Conservation (phyloP, 2,113 vertebrate species). For the Leptobrachium ailaonicum region DNA sequence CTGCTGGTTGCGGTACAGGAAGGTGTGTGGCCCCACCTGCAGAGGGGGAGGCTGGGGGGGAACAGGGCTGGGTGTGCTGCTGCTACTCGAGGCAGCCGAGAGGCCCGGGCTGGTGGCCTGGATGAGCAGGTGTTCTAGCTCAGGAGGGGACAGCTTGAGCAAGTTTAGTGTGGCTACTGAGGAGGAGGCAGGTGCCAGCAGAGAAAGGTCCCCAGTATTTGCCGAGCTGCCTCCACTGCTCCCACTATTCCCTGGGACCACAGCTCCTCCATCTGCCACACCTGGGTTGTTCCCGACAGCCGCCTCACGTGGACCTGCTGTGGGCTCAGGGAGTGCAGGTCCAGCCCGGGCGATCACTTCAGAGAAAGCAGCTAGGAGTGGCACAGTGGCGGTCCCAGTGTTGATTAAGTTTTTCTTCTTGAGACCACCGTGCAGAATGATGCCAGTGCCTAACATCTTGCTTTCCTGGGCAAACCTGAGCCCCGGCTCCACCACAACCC, state of each 20-base stretch:
- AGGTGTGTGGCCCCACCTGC: slow-evolving; percentile 47
- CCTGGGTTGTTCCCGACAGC: slow-evolving; percentile 25
- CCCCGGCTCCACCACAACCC: not conserved
- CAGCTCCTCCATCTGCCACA: slow-evolving; percentile 9
- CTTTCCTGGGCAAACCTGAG: slow-evolving; percentile 24
- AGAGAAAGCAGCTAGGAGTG: slow-evolving; percentile 25
- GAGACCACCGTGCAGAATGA: slow-evolving; percentile 29
- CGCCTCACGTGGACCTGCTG: slow-evolving; percentile 1
- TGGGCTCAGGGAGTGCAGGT: not conserved
- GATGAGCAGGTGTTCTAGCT: slow-evolving; percentile 39
- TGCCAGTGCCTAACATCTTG: slow-evolving; percentile 27
- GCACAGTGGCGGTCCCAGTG: not conserved
- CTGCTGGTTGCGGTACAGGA: slow-evolving; percentile 64
- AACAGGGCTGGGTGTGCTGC: not conserved
- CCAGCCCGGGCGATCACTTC: slow-evolving; percentile 26
- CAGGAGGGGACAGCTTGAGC: slow-evolving; percentile 42
- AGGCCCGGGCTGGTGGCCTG: slow-evolving; percentile 29
- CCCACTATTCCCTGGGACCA: not conserved
- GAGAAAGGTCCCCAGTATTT: slow-evolving; percentile 12
- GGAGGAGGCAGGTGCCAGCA: slow-evolving; percentile 16
- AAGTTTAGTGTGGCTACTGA: slow-evolving; percentile 25
- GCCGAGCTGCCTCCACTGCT: not conserved
- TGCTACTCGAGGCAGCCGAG: slow-evolving; percentile 15
- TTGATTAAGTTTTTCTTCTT: slow-evolving; percentile 22
- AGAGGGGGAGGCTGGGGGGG: not conserved